Base-by-base conservation (phyloP, 1,140 invertebrate genomes). In the Penaeus japonicus region DNA sequence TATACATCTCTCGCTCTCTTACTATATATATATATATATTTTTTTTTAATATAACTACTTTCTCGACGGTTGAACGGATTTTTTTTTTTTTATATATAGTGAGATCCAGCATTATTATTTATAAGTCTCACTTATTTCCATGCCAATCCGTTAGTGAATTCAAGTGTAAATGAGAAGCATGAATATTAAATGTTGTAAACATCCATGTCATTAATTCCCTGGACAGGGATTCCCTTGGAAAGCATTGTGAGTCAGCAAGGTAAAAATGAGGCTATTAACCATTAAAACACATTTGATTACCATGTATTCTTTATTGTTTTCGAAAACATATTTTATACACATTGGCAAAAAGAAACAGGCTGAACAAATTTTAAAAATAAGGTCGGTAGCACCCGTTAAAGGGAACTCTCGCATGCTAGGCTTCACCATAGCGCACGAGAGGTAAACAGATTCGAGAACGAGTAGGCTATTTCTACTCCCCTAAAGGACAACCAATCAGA, bases 261-360 rank as follows among this genome's bases (percentile, higher is more conserved):
- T 1, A 47, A 15, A 15, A 47, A 15, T 12, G 10, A 47, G 47
- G 47, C 0, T 12, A 47, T 47, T 47, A 1, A 47, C 47, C 47
- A 47, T 7, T 0, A 47, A 47, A 47, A 47, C 47, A 47, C 47
- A 47, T 47, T 47, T 47, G 47, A 47, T 47, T 47, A 83, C 80
- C 80, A 77, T 83, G 54, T 88, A 88, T 30, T 83, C 77, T 88
- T 88, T 88, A 88, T 88, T 88, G 70, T 84, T 88, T 83, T 84
- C 80, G 75, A 88, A 85, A 88, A 88, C 70, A 88, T 73, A 88
- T 88, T 83, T 83, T 88, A 78, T 88, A 88, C 87, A 88, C 87
- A 75, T 88, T 75, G 87, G 80, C 70, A 88, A 88, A 88, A 83
- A 77, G 65, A 77, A 84, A 84, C 32, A 84, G 84, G 80, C 87